Evolutionary conservation across 2,888 invertebrate species (phyloP).

Genomic region (Orthosia gracilis): DNA sequence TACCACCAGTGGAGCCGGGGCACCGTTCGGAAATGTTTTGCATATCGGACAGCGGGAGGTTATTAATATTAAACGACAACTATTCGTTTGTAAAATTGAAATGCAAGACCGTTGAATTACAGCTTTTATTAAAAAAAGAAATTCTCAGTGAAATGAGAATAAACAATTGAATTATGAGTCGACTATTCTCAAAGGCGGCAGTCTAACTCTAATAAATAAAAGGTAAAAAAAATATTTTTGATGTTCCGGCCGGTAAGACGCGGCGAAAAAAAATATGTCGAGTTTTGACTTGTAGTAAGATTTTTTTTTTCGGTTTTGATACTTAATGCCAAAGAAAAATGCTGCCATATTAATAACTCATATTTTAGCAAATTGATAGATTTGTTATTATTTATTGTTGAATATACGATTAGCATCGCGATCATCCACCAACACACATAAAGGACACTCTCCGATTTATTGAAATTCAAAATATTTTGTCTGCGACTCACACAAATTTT

Average conservation of each 20-base stretch:
- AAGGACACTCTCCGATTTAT: neutral
- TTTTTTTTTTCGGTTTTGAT: no score
- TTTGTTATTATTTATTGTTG: neutral
- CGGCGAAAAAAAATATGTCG: no score
- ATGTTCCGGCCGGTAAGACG: no score
- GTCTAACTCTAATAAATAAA: no score
- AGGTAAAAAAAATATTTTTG: no score
- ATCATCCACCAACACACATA: neutral
- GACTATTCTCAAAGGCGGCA: no score
- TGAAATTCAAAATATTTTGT: neutral
- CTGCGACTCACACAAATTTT: neutral
- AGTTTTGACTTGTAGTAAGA: no score
- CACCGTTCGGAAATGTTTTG: slow-evolving; percentile 4
- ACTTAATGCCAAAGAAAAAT: no score
- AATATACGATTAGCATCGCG: neutral
- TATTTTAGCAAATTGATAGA: no score
- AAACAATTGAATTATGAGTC: slow-evolving; percentile 3
- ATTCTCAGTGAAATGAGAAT: neutral
- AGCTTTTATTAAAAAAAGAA: slow-evolving; percentile 2
- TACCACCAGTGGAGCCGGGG: neutral
- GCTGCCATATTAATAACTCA: no score
- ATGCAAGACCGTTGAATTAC: neutral
- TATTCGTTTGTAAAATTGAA: slow-evolving; percentile 1
- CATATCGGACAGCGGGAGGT: neutral
- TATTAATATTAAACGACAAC: slow-evolving; percentile 16